phyloP scores from a whole-genome alignment of 2,113 vertebrate genomes.

The Origma solitaria region DNA sequence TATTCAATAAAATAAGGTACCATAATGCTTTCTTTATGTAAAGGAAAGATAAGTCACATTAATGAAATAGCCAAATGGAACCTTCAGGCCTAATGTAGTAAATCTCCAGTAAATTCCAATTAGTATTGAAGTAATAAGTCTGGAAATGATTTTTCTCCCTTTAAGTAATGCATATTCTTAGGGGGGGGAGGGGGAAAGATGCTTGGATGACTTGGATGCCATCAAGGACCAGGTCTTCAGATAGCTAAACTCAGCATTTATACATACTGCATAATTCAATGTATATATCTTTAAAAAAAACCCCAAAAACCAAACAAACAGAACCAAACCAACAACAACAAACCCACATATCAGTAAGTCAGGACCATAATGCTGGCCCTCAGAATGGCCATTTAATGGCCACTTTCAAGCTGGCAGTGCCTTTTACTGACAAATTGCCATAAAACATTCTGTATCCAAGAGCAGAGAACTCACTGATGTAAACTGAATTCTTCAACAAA shows the following conservation, averaged over 20 bases:
- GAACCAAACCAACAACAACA: neutral
- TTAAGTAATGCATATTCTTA: neutral
- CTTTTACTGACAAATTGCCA: neutral
- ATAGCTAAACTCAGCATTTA: neutral
- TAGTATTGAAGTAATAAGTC: neutral
- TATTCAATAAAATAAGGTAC: neutral
- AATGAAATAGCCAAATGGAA: conserved; percentile 51
- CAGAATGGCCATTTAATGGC: neutral
- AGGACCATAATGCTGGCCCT: neutral
- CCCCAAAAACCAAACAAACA: neutral
- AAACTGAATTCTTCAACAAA: neutral
- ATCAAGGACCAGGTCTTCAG: neutral
- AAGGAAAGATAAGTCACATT: neutral
- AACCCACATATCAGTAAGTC: neutral
- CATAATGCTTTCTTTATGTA: conserved; percentile 26
- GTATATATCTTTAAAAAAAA: neutral
- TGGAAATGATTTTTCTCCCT: neutral
- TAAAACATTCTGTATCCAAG: neutral
- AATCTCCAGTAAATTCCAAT: conserved; percentile 42
- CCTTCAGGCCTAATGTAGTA: conserved; percentile 3
- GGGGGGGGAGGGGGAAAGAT: neutral
- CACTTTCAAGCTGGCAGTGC: neutral
- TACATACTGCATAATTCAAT: neutral
- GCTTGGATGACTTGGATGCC: neutral
- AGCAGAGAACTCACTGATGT: neutral